A percentile compares a stretch with the other conserved stretches of the same genome.
Evolutionary conservation across 1,140 invertebrate species (phyloP).

Genomic region (Penaeus vannamei): DNA sequence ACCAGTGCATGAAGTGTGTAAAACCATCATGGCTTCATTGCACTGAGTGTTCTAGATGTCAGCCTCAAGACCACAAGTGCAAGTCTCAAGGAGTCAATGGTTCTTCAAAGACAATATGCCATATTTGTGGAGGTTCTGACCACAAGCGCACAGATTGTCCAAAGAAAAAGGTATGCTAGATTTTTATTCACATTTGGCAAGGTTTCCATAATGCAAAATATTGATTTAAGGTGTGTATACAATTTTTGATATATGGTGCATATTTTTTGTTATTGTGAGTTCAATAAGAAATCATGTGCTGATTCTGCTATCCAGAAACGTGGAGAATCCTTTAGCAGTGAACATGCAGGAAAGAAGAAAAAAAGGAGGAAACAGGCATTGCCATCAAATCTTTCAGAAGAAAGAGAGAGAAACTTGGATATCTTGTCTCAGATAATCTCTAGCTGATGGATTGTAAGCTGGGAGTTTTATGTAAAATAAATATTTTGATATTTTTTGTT

Average conservation of each 20-base stretch:
- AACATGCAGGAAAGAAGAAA: too few species aligned
- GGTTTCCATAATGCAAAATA: background rate
- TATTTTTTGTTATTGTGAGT: background rate
- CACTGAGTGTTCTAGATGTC: conserved; percentile 79
- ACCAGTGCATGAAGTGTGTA: conserved; percentile 83
- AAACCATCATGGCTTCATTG: conserved; percentile 89
- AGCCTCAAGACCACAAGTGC: conserved; percentile 78
- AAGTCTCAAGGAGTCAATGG: conserved; percentile 64
- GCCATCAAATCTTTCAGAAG: too few species aligned
- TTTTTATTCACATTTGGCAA: background rate
- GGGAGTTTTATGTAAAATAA: too few species aligned
- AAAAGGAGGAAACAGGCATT: too few species aligned
- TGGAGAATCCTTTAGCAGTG: too few species aligned
- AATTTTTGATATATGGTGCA: background rate
- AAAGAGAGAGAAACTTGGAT: too few species aligned
- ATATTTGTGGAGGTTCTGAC: conserved; percentile 43
- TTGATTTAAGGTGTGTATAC: background rate
- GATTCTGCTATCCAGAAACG: too few species aligned
- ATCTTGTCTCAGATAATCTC: too few species aligned
- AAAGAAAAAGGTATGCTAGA: conserved; percentile 46
- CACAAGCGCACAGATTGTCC: conserved; percentile 59
- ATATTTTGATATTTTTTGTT: too few species aligned
- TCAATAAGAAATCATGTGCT: too few species aligned
- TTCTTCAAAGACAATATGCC: conserved; percentile 29
- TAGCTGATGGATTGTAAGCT: too few species aligned